Percentiles rank a stretch among this genome's conserved stretches.
phyloP scores from a whole-genome alignment of 1,140 invertebrate species.

The Polyergus mexicanus region DNA sequence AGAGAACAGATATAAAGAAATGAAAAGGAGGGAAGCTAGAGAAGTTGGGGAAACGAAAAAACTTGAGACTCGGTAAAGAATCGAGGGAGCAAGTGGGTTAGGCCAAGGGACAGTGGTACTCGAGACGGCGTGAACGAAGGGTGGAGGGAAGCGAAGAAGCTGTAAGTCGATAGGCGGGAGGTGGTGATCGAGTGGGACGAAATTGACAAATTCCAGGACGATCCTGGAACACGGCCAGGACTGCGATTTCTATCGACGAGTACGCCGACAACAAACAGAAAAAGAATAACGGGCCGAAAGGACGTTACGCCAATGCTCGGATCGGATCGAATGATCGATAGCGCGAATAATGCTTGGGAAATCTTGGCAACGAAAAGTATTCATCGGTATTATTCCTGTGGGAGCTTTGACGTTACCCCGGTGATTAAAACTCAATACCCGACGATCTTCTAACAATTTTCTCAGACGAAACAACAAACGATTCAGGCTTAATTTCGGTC shows the following conservation, averaged over 20 bases:
- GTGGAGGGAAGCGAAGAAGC: constrained; percentile 61
- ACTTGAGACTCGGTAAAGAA: constrained; percentile 43
- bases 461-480: not conserved
- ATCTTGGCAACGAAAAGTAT: constrained; percentile 19
- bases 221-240: constrained; percentile 77
- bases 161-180: constrained; percentile 30
- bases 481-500: not conserved
- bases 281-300: constrained; percentile 43
- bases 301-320: constrained; percentile 42
- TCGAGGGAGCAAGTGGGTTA: constrained; percentile 19
- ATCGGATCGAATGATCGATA: constrained; percentile 61
- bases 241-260: constrained; percentile 70
- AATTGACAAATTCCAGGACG: constrained; percentile 81
- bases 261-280: constrained; percentile 22
- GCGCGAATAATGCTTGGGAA: constrained; percentile 20
- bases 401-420: not conserved
- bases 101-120: constrained; percentile 35
- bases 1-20: constrained; percentile 60
- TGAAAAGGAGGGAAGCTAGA: constrained; percentile 22
- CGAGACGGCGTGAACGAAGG: not conserved
- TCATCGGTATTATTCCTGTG: constrained; percentile 5
- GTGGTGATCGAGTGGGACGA: constrained; percentile 55
- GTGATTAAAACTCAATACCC: not conserved
- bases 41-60: constrained; percentile 26
- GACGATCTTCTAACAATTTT: not conserved